Conservation (phyloP, 2,113 vertebrate species). For the Saimiri boliviensis region DNA sequence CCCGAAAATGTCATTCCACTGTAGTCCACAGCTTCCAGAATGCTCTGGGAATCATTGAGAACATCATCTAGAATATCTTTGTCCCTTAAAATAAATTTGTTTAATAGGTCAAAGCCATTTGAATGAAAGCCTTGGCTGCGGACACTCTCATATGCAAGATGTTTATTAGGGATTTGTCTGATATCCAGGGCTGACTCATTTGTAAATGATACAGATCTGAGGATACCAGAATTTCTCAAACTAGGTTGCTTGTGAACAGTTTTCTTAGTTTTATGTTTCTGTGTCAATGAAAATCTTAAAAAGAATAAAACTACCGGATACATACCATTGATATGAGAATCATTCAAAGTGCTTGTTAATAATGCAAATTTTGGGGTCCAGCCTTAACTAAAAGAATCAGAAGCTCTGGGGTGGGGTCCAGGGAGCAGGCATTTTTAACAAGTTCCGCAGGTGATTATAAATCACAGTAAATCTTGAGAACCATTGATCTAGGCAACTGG, state of each 20-base stretch:
- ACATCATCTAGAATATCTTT: neutral
- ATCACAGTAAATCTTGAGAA: neutral
- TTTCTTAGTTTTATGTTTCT: neutral
- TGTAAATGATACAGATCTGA: neutral
- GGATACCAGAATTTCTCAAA: conserved; percentile 18
- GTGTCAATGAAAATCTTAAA: neutral
- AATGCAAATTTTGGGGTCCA: neutral
- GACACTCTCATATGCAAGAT: neutral
- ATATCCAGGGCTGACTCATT: neutral
- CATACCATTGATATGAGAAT: neutral
- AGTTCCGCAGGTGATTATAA: neutral
- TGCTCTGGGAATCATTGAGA: neutral
- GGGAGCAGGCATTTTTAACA: neutral
- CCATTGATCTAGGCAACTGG: neutral
- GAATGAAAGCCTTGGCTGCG: neutral
- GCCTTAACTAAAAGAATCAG: neutral
- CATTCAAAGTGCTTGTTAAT: neutral
- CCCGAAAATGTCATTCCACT: neutral
- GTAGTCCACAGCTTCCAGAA: neutral
- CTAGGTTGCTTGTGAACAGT: neutral
- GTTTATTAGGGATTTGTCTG: neutral
- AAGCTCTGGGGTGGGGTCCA: neutral
- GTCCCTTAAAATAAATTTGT: conserved; percentile 1
- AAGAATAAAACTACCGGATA: neutral
- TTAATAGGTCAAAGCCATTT: conserved; percentile 13